Evolutionary conservation across 1,140 invertebrate species (phyloP).

Genomic region (Nymphalis io): DNA sequence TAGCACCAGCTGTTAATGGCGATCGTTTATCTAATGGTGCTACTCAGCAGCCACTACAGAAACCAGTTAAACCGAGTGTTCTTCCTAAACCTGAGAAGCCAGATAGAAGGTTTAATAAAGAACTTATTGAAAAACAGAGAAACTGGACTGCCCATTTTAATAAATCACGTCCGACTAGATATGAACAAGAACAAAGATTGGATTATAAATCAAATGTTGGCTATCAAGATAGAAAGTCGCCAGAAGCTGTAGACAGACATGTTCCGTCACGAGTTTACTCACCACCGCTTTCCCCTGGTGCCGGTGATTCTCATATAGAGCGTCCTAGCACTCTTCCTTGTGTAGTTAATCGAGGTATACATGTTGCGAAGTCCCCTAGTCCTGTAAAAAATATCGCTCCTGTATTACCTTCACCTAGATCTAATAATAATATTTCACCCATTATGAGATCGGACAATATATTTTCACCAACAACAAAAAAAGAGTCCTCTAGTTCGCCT

Average conservation of each 20-base stretch:
- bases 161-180: constrained; percentile 84
- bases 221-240: constrained; percentile 65
- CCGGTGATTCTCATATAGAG: constrained; percentile 63
- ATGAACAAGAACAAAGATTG: constrained; percentile 80
- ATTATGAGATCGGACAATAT: constrained; percentile 52
- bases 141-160: constrained; percentile 96
- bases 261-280: constrained; percentile 74
- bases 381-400: constrained; percentile 66
- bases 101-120: constrained; percentile 90
- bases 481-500: constrained; percentile 45
- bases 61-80: constrained; percentile 79
- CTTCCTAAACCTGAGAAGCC: constrained; percentile 88
- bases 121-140: constrained; percentile 93
- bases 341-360: constrained; percentile 63
- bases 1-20: constrained; percentile 72
- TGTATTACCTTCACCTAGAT: constrained; percentile 63
- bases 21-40: constrained; percentile 76
- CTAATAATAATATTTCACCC: constrained; percentile 59
- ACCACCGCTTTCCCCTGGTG: constrained; percentile 69
- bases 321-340: constrained; percentile 68
- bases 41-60: constrained; percentile 65
- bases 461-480: constrained; percentile 40
- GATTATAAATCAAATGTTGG: constrained; percentile 60
- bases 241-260: constrained; percentile 63
- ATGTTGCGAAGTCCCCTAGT: constrained; percentile 70